Evolutionary conservation across 2,888 invertebrate species (phyloP), one percentile per base, ranked within the genome.

Genomic region (Machimus atricapillus): DNA sequence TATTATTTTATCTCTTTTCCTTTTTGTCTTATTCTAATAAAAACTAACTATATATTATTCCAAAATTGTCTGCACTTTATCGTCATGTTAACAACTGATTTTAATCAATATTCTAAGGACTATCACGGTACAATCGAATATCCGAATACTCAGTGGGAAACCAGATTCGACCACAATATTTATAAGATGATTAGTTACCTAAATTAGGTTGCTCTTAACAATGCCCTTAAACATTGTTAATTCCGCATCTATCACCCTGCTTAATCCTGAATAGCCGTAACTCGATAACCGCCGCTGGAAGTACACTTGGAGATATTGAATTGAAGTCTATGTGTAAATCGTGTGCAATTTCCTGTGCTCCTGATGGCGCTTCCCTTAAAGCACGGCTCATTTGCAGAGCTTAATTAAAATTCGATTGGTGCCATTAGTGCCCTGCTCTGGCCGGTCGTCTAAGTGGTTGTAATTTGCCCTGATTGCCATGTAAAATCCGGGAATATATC

Each of bases 401-500:
- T 43, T 23, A 78, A 78, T 78, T 37, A 43, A 34, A 43, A 19
- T 43, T 78, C 43, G 43, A 78, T 78, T 40, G 14, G 19, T 23
- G n/a, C 78, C 46, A 40, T 78, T 78, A n/a, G 14, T 19, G 73
- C 73, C 37, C 40, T 34, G n/a, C 14, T 16, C 43, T 46, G 43
- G 77, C 37, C 23, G 19, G 37, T 12, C 12, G 23, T 37, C 19
- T 78, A 40, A 78, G 40, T 78, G 78, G 78, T n/a, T 78, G 78
- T 78, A 78, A 78, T 78, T 23, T 23, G 23, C 43, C 23, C 43
- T 78, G 78, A 78, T 78, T 78, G 78, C 78, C 43, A 78, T 78
- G 78, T 78, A 46, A 43, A 78, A 78, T 78, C 78, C 43, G 12
- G n/a, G 43, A 78, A 40, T 40, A 78, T 78, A 78, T 78, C 40